Conservation (phyloP, 2,113 vertebrate species). For the Bujurquina vittata region DNA sequence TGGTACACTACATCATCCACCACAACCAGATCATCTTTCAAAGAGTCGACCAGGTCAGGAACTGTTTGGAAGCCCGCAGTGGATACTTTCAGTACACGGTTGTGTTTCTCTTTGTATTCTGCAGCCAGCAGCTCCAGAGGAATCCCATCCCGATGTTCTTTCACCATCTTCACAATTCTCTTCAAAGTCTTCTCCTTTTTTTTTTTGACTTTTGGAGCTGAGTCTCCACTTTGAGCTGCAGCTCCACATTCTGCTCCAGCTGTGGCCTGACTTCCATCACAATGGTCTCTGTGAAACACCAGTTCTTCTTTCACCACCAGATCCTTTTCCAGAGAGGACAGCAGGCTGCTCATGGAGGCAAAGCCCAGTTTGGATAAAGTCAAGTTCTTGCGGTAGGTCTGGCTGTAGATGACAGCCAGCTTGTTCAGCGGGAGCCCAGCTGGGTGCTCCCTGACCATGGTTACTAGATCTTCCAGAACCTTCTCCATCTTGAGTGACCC, state of each 20-base stretch:
- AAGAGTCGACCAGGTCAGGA: conserved; percentile 46
- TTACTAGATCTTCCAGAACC: conserved; percentile 44
- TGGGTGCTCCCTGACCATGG: conserved; percentile 61
- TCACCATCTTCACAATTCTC: conserved; percentile 63
- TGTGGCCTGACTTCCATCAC: neutral
- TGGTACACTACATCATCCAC: conserved; percentile 57
- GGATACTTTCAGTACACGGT: conserved; percentile 31
- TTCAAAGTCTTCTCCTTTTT: neutral
- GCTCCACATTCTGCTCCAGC: neutral
- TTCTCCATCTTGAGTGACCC: conserved; percentile 49
- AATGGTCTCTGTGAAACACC: conserved; percentile 56
- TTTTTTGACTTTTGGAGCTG: neutral
- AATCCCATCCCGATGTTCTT: conserved; percentile 57
- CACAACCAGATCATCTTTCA: conserved; percentile 57
- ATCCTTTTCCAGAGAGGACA: conserved; percentile 48
- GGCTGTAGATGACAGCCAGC: conserved; percentile 44
- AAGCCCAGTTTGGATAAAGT: conserved; percentile 50
- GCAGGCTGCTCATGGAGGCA: conserved; percentile 39
- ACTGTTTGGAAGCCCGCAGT: conserved; percentile 65
- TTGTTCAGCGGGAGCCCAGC: conserved; percentile 65
- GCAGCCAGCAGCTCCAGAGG: conserved; percentile 43
- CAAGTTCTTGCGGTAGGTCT: conserved; percentile 64
- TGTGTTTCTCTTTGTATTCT: conserved; percentile 59
- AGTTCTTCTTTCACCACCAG: conserved; percentile 51
- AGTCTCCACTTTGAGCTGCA: neutral